phyloP scores from a whole-genome alignment of 2,797 vertebrate genomes.

The Microhierax caerulescens region DNA sequence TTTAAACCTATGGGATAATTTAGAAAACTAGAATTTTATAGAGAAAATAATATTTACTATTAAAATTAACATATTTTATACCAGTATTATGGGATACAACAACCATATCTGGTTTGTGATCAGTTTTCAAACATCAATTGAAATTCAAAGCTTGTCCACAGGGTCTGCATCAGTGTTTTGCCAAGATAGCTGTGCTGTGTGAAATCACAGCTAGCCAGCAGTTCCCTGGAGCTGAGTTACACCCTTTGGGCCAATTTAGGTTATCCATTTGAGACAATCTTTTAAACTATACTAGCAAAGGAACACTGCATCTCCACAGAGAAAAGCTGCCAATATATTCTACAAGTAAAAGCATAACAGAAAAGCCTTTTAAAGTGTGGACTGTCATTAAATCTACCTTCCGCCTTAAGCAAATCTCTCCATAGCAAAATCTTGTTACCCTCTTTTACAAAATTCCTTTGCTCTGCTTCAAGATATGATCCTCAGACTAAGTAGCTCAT shows the following conservation, averaged over 20 bases:
- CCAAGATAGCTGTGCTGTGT: not conserved
- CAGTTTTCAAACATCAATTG: not conserved
- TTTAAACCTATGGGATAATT: not conserved
- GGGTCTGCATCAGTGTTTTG: not conserved
- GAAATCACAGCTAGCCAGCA: not conserved
- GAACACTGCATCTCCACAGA: not conserved
- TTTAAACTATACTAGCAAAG: not conserved
- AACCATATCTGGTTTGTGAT: not conserved
- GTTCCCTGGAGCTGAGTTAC: not conserved
- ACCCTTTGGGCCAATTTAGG: not conserved
- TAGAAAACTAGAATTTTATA: not conserved
- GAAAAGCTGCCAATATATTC: not conserved
- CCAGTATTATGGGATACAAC: not conserved
- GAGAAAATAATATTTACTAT: not conserved
- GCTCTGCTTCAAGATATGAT: not conserved
- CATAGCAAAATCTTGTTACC: not conserved
- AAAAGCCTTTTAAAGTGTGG: constrained; percentile 3
- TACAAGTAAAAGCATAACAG: not conserved
- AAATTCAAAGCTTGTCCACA: not conserved
- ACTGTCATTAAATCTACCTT: constrained; percentile 10
- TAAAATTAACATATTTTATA: not conserved
- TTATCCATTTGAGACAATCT: not conserved
- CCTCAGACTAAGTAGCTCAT: not conserved
- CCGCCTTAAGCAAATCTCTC: not conserved
- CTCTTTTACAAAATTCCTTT: not conserved